Evolutionary conservation across 2,797 vertebrate genomes (phyloP), one percentile per base, ranked within the genome.

Genomic region (Meda fulgida): DNA sequence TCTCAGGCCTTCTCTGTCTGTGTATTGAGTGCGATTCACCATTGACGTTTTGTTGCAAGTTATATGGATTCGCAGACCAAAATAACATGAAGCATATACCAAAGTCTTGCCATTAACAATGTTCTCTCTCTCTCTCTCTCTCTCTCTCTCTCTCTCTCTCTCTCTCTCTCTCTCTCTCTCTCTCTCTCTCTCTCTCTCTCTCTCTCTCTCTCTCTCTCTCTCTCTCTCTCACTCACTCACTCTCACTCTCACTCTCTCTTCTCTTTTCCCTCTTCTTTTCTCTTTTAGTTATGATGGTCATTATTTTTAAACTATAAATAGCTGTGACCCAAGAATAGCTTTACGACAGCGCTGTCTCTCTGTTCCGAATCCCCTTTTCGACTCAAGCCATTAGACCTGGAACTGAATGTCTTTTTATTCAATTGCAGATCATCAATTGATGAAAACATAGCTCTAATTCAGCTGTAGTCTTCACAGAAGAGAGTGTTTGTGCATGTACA

Each of bases 291-390:
- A 66, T 70, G 84, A 40, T 84, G 51, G 53, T 80, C 78, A 67
- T 85, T 80, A 72, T 87, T 81, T 78, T 53, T 26, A 69, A 53
- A 66, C 82, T 81, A 87, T 84, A 75, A 86, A 89, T 84, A 87
- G 84, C 23, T 11, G 21, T 79, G 78, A 84, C 72, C 84, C 81
- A 72, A 60, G 81, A 86, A 86, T 83, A 84, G 77, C 80, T 55
- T 53, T 6, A n/a, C 78, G 80, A 85, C 63, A 85, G 67, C 31
- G 16, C 77, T 69, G 4, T 65, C 77, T 75, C 51, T 51, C 13
- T 43, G 80, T 71, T 26, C 40, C 43, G 38, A 83, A 40, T 70
- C 63, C 7, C 8, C 13, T 11, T 51, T 65, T 69, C 5, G 71
- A 43, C 58, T 82, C 16, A 36, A 31, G 69, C 40, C 67, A 79